These are phyloP conservation scores for Mastomys coucha DNA, from an alignment of 2,113 vertebrate genomes.

Conservation along the genomic window DNA sequence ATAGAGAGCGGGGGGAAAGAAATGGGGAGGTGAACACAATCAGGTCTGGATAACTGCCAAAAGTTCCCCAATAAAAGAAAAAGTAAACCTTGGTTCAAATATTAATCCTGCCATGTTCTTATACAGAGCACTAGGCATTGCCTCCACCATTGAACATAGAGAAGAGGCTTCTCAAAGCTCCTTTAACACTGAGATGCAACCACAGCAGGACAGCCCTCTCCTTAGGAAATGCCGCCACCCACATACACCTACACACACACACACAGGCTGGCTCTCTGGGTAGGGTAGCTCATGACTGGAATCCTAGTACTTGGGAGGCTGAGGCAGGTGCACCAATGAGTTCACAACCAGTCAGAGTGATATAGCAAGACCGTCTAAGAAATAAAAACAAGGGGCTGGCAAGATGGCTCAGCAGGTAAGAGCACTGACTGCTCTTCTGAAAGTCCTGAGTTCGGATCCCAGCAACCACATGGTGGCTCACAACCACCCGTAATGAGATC, in stretches of 20 bases:
- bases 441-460: no score
- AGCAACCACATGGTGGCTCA: no score
- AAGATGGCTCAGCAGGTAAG: no score
- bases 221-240: background rate
- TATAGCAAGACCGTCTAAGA: background rate
- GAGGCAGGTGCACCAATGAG: background rate
- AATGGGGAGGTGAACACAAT: background rate
- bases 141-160: background rate
- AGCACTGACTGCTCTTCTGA: no score
- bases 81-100: background rate
- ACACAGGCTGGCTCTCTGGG: background rate
- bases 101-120: slow-evolving; percentile 22
- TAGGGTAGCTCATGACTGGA: background rate
- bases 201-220: background rate
- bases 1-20: no score
- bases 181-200: background rate
- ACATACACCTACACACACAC: background rate
- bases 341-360: background rate
- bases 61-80: background rate
- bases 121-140: background rate
- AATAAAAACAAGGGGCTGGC: background rate
- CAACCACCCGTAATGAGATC: no score
- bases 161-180: background rate
- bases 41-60: slow-evolving; percentile 21
- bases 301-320: background rate